Evolutionary conservation across 2,888 invertebrate species (phyloP).

Genomic region (Hipparchia semele): DNA sequence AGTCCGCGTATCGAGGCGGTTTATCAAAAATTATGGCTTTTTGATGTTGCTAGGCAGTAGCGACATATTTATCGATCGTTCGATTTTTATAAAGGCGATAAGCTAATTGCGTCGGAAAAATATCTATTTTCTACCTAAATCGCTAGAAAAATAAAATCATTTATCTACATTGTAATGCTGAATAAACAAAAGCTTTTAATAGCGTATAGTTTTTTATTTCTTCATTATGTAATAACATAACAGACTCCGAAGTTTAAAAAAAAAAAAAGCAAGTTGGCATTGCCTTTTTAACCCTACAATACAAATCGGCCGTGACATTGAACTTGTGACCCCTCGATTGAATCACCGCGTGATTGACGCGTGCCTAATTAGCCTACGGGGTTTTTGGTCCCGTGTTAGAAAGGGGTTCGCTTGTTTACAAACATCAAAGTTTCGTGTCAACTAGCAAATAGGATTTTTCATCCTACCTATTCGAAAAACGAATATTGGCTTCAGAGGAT

Average conservation of each 20-base stretch:
- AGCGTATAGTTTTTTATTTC: neutral
- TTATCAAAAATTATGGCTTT: neutral
- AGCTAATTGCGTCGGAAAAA: neutral
- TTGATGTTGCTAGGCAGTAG: neutral
- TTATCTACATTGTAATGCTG: no score
- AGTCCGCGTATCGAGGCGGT: no score
- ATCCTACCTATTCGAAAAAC: neutral
- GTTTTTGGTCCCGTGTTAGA: conserved; percentile 11
- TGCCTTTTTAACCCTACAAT: neutral
- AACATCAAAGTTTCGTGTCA: conserved; percentile 4
- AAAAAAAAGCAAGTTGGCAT: neutral
- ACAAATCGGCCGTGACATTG: conserved; percentile 17
- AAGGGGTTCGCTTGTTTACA: conserved; percentile 9
- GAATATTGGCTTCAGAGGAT: no score
- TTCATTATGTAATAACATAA: neutral
- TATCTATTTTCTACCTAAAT: no score
- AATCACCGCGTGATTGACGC: conserved; percentile 51
- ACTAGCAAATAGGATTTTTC: neutral
- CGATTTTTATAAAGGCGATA: neutral
- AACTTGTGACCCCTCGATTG: conserved; percentile 45
- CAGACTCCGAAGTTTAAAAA: neutral
- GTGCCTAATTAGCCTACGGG: conserved; percentile 31
- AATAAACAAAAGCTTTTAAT: neutral
- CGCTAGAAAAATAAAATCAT: no score
- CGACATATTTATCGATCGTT: neutral